Conservation (phyloP, 2,797 vertebrate genomes). For the Leontocebus nigricollis region DNA sequence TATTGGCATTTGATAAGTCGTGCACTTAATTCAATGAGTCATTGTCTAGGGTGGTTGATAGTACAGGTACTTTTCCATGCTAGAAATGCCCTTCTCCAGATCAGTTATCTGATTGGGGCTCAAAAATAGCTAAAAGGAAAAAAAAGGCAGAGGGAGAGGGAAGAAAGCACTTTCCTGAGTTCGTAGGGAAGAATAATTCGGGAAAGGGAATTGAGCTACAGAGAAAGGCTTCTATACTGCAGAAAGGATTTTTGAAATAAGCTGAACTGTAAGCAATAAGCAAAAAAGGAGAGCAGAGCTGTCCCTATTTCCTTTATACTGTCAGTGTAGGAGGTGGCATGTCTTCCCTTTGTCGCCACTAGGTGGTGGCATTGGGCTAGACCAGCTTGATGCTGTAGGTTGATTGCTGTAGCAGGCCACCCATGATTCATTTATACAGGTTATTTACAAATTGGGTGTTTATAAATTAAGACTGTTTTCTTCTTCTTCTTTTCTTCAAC, state of each 20-base stretch:
- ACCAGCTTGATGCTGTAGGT: background rate
- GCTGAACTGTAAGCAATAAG: background rate
- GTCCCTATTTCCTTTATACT: background rate
- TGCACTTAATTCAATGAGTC: slow-evolving; percentile 30
- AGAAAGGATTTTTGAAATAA: background rate
- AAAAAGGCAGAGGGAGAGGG: background rate
- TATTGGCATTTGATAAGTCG: background rate
- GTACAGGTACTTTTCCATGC: background rate
- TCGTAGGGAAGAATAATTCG: background rate
- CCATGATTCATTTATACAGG: background rate
- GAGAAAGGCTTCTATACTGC: background rate
- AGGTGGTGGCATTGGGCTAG: slow-evolving; percentile 68
- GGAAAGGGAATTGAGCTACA: background rate
- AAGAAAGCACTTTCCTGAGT: background rate
- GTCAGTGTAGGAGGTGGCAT: background rate
- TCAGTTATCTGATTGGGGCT: slow-evolving; percentile 27
- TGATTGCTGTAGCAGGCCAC: background rate
- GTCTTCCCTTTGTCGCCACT: slow-evolving; percentile 47
- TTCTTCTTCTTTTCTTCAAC: background rate
- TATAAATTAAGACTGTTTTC: background rate
- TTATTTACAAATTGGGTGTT: background rate
- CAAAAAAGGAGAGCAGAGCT: background rate
- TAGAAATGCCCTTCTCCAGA: background rate
- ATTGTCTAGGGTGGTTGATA: background rate
- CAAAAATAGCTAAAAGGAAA: background rate